phyloP scores from a whole-genome alignment of 2,888 invertebrate species.

The Rhimphoctona megacephalus region DNA sequence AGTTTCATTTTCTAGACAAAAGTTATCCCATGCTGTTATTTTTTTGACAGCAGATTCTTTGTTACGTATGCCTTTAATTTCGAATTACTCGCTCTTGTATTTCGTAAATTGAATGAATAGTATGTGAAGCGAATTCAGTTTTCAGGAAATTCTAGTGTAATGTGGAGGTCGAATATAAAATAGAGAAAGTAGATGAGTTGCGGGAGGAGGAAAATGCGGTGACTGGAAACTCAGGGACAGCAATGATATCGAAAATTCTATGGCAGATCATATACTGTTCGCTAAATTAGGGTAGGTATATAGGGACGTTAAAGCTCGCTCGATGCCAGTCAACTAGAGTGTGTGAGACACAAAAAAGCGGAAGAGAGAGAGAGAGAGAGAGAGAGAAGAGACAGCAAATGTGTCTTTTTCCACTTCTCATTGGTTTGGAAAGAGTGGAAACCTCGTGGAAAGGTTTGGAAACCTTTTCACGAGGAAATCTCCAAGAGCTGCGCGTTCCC shows the following conservation, averaged over 20 bases:
- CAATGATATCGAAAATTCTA: slow-evolving; percentile 37
- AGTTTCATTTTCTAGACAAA: background rate
- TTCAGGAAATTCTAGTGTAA: background rate
- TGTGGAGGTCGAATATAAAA: background rate
- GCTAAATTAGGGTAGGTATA: slow-evolving; percentile 40
- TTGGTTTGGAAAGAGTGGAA: slow-evolving; percentile 23
- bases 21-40: background rate
- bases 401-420: slow-evolving; percentile 44
- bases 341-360: slow-evolving; percentile 6
- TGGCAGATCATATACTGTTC: slow-evolving; percentile 22
- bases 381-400: slow-evolving; percentile 31
- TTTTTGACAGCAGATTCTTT: too few species aligned
- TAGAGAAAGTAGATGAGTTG: background rate
- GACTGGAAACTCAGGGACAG: slow-evolving; percentile 20
- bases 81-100: too few species aligned
- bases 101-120: too few species aligned
- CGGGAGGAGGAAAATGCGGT: background rate
- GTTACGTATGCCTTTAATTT: too few species aligned
- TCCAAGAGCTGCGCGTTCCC: slow-evolving; percentile 43
- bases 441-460: too few species aligned
- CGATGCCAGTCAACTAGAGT: slow-evolving; percentile 31
- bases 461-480: slow-evolving; percentile 60
- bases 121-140: background rate
- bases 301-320: slow-evolving; percentile 49
- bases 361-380: background rate